Evolutionary conservation across 2,888 invertebrate genomes (phyloP).

Genomic region (Ennomos quercinarius): DNA sequence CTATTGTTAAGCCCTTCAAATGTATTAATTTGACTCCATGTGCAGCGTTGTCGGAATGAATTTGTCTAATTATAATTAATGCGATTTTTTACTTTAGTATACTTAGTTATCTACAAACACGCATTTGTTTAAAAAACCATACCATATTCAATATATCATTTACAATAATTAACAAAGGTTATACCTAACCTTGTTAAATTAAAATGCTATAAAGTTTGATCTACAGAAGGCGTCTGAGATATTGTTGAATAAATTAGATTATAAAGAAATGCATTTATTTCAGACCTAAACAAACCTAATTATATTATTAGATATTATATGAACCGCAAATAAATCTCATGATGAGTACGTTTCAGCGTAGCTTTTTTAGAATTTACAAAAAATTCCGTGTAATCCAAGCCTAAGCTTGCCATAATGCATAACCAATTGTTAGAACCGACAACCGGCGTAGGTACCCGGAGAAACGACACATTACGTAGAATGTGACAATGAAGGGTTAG

Average conservation of each 20-base stretch:
- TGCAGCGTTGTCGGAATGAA: constrained; percentile 15
- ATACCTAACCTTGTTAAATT: too few relatives aligned
- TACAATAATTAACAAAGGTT: too few relatives aligned
- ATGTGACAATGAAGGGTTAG: constrained; percentile 43
- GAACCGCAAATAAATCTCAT: constrained; percentile 41
- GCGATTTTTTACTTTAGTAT: too few relatives aligned
- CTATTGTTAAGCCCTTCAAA: constrained; percentile 27
- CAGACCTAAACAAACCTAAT: too few relatives aligned
- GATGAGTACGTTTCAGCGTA: constrained; percentile 42
- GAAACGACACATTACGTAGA: constrained; percentile 12
- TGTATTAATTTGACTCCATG: constrained; percentile 16
- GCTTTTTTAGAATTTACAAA: constrained; percentile 50
- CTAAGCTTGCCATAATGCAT: constrained; percentile 53
- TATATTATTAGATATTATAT: constrained; percentile 45
- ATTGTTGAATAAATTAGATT: too few relatives aligned
- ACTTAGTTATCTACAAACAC: too few relatives aligned
- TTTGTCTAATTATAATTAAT: too few relatives aligned
- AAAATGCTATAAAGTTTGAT: too few relatives aligned
- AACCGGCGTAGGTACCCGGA: background rate
- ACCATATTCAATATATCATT: too few relatives aligned
- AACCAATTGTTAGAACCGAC: constrained; percentile 40
- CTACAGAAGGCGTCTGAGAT: too few relatives aligned
- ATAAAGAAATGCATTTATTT: too few relatives aligned
- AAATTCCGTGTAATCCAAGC: constrained; percentile 64
- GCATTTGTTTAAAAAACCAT: too few relatives aligned